Evolutionary conservation across 2,797 vertebrate species (phyloP), one percentile per base, ranked within the genome.

Genomic region (Cuculus canorus): DNA sequence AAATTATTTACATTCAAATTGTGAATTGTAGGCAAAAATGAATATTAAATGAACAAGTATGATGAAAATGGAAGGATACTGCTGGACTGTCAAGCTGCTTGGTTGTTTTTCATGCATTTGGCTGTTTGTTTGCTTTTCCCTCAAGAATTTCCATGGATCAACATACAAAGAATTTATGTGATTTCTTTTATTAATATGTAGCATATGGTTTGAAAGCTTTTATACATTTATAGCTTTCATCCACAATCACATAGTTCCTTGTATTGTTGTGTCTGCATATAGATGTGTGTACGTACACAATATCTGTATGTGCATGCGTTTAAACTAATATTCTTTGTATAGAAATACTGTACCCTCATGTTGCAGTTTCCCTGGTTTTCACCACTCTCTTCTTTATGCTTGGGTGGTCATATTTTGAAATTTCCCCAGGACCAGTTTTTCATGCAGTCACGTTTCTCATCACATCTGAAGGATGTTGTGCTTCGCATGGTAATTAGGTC

Each of bases 401-500:
- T 98, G 98, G 97, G 97, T 98, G 97, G 98, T 98, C 98, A 98
- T 98, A 98, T 98, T 98, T 97, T 97, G 97, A 98, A 98, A 98
- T 98, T 97, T 98, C 98, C 97, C 95, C 95, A 95, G 97, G 97
- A 98, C 96, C 86, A 66, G 97, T 96, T 97, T 98, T 97, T 97
- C 96, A 97, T 95, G 97, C 97, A 97, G 97, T 97, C 98, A 98
- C 96, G 91, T 98, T 98, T 98, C 98, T 98, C 98, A 98, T 98
- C 97, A 98, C 98, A 98, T 98, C 98, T 98, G 98, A 98, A 98
- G 94, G 97, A 97, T 97, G 98, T 96, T 98, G 98, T 98, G 98
- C 98, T 97, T 98, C 82, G 98, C 98, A 98, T 98, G 97, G 97
- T 98, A 98, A 98, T 98, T 98, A 98, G 98, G 97, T 97, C 96